Percentiles rank a stretch among this genome's conserved stretches.
Conservation (phyloP, 1,140 invertebrate genomes). For the Trachymyrmex septentrionalis region DNA sequence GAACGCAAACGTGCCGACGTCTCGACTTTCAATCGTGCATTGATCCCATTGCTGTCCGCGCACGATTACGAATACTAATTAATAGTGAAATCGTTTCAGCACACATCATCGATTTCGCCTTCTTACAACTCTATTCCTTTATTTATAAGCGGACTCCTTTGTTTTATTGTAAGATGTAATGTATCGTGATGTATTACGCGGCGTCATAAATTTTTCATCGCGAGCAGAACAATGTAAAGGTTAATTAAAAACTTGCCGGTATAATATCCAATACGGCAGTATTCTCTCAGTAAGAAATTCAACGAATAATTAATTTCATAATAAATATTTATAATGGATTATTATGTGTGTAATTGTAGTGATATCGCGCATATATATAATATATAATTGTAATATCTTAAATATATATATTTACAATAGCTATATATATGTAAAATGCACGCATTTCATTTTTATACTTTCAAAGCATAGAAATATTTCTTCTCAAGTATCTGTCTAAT, state of each 20-base stretch:
- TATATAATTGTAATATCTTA: too few species aligned
- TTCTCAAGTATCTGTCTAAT: background rate
- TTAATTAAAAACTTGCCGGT: conserved; percentile 14
- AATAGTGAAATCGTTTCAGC: conserved; percentile 40
- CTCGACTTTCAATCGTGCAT: conserved; percentile 11
- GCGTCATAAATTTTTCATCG: conserved; percentile 25
- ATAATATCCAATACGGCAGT: background rate
- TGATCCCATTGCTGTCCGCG: background rate
- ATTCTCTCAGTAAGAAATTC: background rate
- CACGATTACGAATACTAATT: conserved; percentile 58
- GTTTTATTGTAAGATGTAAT: conserved; percentile 30
- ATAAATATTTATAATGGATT: background rate
- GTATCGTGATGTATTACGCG: conserved; percentile 1
- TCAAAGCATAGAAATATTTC: background rate
- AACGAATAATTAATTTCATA: conserved; percentile 12
- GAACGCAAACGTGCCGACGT: background rate
- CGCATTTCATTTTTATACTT: background rate
- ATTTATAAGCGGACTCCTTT: conserved; percentile 22
- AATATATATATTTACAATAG: too few species aligned
- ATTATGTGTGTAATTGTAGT: background rate
- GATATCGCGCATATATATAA: background rate
- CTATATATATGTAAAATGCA: background rate
- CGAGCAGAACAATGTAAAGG: background rate
- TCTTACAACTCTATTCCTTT: background rate
- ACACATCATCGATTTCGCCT: conserved; percentile 18